These are phyloP conservation scores for Dendrolimus pini DNA, from an alignment of 2,888 invertebrate species.

Conservation along the genomic window DNA sequence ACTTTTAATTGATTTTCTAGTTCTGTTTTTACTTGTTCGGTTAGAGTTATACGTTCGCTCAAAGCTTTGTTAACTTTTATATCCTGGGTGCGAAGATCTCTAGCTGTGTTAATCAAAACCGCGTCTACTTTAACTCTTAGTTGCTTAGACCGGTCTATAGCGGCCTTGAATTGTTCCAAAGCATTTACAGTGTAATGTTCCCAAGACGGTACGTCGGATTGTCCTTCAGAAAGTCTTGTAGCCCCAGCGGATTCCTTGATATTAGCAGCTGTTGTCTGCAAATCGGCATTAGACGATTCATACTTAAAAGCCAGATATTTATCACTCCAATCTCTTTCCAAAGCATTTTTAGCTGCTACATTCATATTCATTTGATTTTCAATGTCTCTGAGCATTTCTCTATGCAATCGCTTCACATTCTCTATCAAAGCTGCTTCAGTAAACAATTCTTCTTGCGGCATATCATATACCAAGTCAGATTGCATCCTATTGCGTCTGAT, in stretches of 20 bases:
- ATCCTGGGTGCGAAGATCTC: conserved; percentile 88
- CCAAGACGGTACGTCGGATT: conserved; percentile 90
- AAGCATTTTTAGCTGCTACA: conserved; percentile 83
- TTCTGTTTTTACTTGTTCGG: conserved; percentile 83
- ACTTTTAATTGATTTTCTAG: conserved; percentile 81
- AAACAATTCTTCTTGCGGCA: conserved; percentile 84
- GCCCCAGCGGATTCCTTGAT: conserved; percentile 88
- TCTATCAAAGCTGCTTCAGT: conserved; percentile 83
- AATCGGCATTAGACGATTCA: conserved; percentile 81
- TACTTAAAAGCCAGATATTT: conserved; percentile 87
- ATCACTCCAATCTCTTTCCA: conserved; percentile 94
- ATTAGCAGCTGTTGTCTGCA: conserved; percentile 81
- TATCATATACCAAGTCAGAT: conserved; percentile 84
- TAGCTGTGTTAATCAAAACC: conserved; percentile 83
- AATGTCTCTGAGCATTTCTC: conserved; percentile 80
- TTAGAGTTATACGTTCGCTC: conserved; percentile 82
- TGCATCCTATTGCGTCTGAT: conserved; percentile 81
- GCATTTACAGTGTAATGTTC: conserved; percentile 87
- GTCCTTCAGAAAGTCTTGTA: conserved; percentile 86
- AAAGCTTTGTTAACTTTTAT: conserved; percentile 86
- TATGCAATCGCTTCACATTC: conserved; percentile 80
- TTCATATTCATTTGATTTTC: conserved; percentile 83
- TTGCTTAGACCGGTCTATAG: conserved; percentile 82
- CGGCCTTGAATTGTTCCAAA: conserved; percentile 83
- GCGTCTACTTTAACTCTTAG: conserved; percentile 84